Evolutionary conservation across 2,797 vertebrate genomes (phyloP).

Genomic region (Menidia menidia): DNA sequence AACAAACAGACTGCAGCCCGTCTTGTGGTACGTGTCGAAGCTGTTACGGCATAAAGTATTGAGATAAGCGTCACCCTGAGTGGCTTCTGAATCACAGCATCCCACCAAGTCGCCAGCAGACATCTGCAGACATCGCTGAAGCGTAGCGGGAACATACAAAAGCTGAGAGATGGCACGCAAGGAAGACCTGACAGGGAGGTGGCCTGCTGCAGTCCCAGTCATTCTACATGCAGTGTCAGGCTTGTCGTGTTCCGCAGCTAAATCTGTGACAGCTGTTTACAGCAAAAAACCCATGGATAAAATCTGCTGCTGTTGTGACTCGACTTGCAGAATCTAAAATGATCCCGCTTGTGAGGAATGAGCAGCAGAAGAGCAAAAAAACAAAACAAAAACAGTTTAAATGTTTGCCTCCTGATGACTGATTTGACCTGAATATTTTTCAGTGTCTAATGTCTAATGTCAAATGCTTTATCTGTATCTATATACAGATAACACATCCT

Average conservation of each 20-base stretch:
- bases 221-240: conserved; percentile 30
- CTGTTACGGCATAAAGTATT: conserved; percentile 6
- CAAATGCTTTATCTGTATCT: no score
- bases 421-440: conserved; percentile 19
- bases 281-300: conserved; percentile 40
- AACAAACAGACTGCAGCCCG: not conserved
- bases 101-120: conserved; percentile 58
- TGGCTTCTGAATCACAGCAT: conserved; percentile 31
- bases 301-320: conserved; percentile 39
- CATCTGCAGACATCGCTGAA: conserved; percentile 48
- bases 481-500: no score
- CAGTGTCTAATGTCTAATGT: conserved; percentile 34
- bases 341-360: conserved; percentile 25
- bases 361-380: conserved; percentile 14
- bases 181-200: no score
- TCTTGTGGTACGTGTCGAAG: conserved; percentile 12
- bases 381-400: conserved; percentile 1
- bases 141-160: conserved; percentile 30
- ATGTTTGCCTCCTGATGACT: not conserved
- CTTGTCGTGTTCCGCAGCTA: conserved; percentile 26
- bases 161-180: conserved; percentile 20
- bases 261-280: conserved; percentile 67
- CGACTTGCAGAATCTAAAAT: conserved; percentile 53
- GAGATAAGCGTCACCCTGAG: conserved; percentile 35
- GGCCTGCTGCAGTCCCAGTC: conserved; percentile 35